Evolutionary conservation across 2,113 vertebrate genomes (phyloP), one percentile per base, ranked within the genome.

Genomic region (Lepisosteus osseus): DNA sequence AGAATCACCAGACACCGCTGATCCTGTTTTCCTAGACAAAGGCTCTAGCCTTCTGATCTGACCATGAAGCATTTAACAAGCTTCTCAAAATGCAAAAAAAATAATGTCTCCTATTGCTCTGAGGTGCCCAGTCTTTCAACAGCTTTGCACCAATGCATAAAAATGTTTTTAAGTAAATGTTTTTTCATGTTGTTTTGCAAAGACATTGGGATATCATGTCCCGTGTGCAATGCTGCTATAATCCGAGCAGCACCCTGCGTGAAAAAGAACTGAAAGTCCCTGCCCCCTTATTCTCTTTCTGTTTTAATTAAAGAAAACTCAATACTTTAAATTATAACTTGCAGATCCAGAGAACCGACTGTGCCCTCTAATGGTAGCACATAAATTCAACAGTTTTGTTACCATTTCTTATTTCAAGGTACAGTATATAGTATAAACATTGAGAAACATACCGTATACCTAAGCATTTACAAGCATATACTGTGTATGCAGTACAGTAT

Each of bases 351-450:
- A 75, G 73, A 77, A 65, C 67, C 79, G 76, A 73, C 79, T 76
- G 74, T 74, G 72, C 79, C 81, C 79, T 77, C 81, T 83, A 80
- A 79, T 76, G 79, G 79, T 63, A 67, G 73, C 45, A 62, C 5
- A 59, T 11, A 59, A 59, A 68, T 68, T 9, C 6, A 51, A 45
- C 12, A 43, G 57, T 14, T 68, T 14, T 62, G 29, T 40, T 44
- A 45, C 56, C 51, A 44, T 43, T 51, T 8, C 44, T 8, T 42
- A 55, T 45, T 61, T 56, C 61, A 65, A 13, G 41, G 4, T 47
- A 65, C 17, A 47, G 44, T 67, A 47, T 12, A 42, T 13, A 65
- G 40, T 17, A 42, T 42, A 13, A 65, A 65, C 12, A 29, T 8
- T 40, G 61, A 63, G 41, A 40, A 40, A 11, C 41, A 40, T 40